phyloP scores from a whole-genome alignment of 2,113 vertebrate genomes.

The Manacus vitellinus region DNA sequence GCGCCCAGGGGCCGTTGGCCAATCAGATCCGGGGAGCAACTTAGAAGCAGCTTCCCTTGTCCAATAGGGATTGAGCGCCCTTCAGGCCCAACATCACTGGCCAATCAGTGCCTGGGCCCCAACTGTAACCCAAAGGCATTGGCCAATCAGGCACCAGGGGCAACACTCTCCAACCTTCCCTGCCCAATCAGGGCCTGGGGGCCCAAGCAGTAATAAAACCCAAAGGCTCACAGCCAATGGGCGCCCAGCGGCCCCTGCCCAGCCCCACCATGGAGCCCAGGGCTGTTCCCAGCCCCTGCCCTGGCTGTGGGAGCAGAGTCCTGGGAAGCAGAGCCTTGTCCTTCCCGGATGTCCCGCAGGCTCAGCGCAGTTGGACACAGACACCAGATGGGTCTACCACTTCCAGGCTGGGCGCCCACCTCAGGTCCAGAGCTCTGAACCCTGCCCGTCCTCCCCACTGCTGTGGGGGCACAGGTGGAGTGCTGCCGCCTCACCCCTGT shows the following conservation, averaged over 20 bases:
- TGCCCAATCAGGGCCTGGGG: background rate
- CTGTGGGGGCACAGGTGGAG: rapidly evolving
- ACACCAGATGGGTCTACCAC: rapidly evolving
- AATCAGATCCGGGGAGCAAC: background rate
- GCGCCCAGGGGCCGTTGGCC: rapidly evolving
- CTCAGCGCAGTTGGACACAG: background rate
- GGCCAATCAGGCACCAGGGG: background rate
- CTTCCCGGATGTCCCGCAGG: rapidly evolving
- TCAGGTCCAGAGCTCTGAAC: background rate
- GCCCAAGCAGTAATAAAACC: rapidly evolving
- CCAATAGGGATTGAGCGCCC: rapidly evolving
- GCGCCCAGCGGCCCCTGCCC: background rate
- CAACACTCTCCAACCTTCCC: background rate
- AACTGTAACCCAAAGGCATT: background rate
- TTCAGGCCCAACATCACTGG: rapidly evolving
- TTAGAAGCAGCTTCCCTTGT: background rate
- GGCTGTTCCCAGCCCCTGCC: background rate
- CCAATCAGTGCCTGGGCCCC: background rate
- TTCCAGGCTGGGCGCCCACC: background rate
- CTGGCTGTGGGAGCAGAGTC: rapidly evolving
- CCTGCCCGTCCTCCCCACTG: background rate
- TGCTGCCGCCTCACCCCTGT: background rate
- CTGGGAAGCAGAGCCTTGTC: rapidly evolving
- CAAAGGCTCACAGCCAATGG: rapidly evolving
- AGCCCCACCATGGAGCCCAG: rapidly evolving